Evolutionary conservation across 1,140 invertebrate genomes (phyloP), one percentile per base, ranked within the genome.

Genomic region (Lithobius niger): DNA sequence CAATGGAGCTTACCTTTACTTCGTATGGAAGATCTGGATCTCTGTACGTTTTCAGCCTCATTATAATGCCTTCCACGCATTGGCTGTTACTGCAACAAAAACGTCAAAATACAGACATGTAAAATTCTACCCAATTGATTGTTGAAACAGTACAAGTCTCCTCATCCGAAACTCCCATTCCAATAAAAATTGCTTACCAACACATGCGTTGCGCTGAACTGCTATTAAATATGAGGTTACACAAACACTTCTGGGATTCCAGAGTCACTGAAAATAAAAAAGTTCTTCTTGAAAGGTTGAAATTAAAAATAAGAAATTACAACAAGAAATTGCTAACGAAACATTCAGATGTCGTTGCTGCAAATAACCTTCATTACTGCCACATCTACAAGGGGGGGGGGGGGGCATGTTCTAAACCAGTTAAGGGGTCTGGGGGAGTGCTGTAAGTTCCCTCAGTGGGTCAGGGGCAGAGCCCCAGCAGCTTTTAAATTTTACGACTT

Each of bases 221-320:
- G 71, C 84, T 88, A 66, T 94, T 89, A 66, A 80, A 94, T 45
- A 92, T 74, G 43, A 95, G 70, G 71, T 97, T 97, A 65, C 86
- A 93, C 1, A 96, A 68, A 65, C 88, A 83, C 72, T 95, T 97
- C 45, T 88, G 68, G 0, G 86, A 82, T 71, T 94, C 90, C 4
- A 85, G 65, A 13, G 76, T 76, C 59, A 81, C 80, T 79, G 66
- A 28, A 13, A 74, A 66, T 56, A 64, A 43, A 65, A 67, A n/a
- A n/a, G n/a, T n/a, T n/a, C n/a, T n/a, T n/a, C n/a, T n/a, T n/a
- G n/a, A n/a, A n/a, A n/a, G n/a, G n/a, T n/a, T n/a, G n/a, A n/a
- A n/a, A n/a, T n/a, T n/a, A n/a, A n/a, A n/a, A n/a, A n/a, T n/a
- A n/a, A n/a, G n/a, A n/a, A n/a, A n/a, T n/a, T n/a, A n/a, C n/a